These are phyloP conservation scores for Anolis sagrei DNA, from an alignment of 2,113 vertebrate genomes.

Conservation along the genomic window DNA sequence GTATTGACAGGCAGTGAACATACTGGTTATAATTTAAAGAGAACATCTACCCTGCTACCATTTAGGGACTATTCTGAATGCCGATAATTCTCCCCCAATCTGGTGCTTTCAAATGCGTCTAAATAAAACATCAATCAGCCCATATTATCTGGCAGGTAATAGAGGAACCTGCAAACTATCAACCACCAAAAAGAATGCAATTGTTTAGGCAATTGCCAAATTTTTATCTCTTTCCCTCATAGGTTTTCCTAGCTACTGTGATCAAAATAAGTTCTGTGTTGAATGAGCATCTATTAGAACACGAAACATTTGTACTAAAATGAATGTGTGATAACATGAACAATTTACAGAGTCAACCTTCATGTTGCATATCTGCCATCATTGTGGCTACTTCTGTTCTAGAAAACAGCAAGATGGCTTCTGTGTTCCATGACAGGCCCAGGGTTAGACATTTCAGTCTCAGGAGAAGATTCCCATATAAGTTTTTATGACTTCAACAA, in stretches of 20 bases:
- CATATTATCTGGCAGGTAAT: neutral
- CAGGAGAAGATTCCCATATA: too few species aligned
- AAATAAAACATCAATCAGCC: neutral
- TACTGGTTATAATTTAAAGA: slow-evolving; percentile 40
- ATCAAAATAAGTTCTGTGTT: neutral
- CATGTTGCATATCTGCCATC: too few species aligned
- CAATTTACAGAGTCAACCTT: neutral
- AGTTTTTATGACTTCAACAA: too few species aligned
- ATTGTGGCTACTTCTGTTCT: too few species aligned
- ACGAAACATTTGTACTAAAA: neutral
- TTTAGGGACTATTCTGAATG: neutral
- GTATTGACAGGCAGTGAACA: neutral
- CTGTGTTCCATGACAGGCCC: too few species aligned
- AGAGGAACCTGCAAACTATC: neutral
- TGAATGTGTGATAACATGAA: neutral
- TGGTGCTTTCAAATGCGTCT: neutral
- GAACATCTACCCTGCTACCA: slow-evolving; percentile 25
- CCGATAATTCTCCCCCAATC: neutral
- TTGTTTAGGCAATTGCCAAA: neutral
- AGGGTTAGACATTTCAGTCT: too few species aligned
- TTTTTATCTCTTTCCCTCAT: too few species aligned
- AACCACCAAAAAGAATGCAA: neutral
- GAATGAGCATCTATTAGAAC: neutral
- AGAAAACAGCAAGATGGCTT: too few species aligned
- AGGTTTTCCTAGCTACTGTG: neutral